These are phyloP conservation scores for Boloria selene DNA, from an alignment of 2,888 invertebrate genomes.

Conservation along the genomic window DNA sequence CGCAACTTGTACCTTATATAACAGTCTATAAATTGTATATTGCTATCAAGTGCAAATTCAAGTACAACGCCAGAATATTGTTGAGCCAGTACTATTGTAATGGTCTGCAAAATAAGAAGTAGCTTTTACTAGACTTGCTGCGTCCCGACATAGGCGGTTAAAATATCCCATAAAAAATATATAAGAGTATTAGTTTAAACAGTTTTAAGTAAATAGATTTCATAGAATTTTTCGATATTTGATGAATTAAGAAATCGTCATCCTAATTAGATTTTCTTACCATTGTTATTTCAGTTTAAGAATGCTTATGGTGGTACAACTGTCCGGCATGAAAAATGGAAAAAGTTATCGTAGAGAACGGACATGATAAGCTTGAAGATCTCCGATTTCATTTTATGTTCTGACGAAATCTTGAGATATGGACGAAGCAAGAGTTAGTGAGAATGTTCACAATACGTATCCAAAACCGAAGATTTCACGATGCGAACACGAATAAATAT, in stretches of 20 bases:
- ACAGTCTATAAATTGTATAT: slow-evolving; percentile 16
- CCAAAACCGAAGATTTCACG: slow-evolving; percentile 43
- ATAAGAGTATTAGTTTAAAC: background rate
- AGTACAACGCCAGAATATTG: slow-evolving; percentile 6
- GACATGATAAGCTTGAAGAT: slow-evolving; percentile 16
- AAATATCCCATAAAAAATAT: background rate
- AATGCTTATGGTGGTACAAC: no score
- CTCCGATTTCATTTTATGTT: slow-evolving; percentile 30
- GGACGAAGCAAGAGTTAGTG: slow-evolving; percentile 47
- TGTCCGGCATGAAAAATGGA: background rate
- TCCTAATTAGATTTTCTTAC: no score
- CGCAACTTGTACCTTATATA: slow-evolving; percentile 31
- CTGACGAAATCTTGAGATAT: slow-evolving; percentile 30
- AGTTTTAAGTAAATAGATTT: background rate
- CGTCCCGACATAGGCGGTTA: background rate
- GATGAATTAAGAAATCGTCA: no score
- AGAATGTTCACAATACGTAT: slow-evolving; percentile 54
- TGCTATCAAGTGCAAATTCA: slow-evolving; percentile 4
- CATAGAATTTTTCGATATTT: background rate
- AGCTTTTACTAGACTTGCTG: slow-evolving; percentile 10
- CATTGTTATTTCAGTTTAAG: no score
- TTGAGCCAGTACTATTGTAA: slow-evolving; percentile 18
- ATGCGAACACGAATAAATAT: slow-evolving; percentile 78
- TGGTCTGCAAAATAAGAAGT: slow-evolving; percentile 25
- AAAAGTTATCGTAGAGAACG: slow-evolving; percentile 4